Evolutionary conservation across 2,113 vertebrate species (phyloP).

Genomic region (Gorsachius goisagi): DNA sequence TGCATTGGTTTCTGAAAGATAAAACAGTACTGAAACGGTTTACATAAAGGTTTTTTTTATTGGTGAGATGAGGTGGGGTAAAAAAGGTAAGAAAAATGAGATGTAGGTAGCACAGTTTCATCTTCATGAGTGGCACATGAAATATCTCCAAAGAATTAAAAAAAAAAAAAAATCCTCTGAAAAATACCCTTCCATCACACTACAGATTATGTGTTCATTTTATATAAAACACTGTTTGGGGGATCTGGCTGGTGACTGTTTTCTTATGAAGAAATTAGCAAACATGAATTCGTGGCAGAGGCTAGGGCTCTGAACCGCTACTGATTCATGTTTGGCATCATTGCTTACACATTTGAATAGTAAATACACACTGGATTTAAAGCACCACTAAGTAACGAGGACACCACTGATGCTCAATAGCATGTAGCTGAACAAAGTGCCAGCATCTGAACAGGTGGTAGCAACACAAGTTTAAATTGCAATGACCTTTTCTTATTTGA

Average conservation of each 20-base stretch:
- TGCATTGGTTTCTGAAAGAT: neutral
- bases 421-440: neutral
- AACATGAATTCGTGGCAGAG: neutral
- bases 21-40: neutral
- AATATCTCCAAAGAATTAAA: neutral
- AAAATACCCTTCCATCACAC: neutral
- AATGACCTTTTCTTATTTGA: slow-evolving; percentile 12
- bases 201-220: neutral
- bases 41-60: neutral
- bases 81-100: neutral
- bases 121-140: neutral
- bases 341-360: neutral
- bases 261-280: neutral
- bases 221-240: neutral
- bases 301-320: neutral
- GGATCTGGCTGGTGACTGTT: neutral
- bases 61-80: neutral
- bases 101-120: neutral
- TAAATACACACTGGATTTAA: neutral
- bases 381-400: neutral
- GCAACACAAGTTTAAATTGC: neutral
- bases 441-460: neutral
- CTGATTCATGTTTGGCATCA: neutral
- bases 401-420: neutral
- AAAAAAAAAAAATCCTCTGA: neutral